Base-by-base conservation (phyloP, 2,113 vertebrate genomes). In the Puntigrus tetrazona region DNA sequence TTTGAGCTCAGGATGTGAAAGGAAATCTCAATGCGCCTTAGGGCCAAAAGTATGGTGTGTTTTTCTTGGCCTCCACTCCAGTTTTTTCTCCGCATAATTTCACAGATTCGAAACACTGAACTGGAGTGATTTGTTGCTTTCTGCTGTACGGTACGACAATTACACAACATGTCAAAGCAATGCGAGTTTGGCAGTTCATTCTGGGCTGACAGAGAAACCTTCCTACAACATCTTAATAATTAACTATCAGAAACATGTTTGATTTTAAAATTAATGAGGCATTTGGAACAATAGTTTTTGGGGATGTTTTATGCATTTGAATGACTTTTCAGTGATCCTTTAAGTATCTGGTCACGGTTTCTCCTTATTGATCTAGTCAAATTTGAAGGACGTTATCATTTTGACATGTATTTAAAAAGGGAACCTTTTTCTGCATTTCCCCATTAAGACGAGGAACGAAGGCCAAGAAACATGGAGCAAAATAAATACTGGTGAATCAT, bases 91-190 rank as follows among this genome's bases (percentile, higher is more conserved):
- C 89, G 59, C 84, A 86, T 87, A 89, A 83, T 82, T 89, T 84
- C 83, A 89, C 89, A 90, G 91, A 91, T 91, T 91, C 87, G 90
- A 94, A 91, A 90, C 88, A 91, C n/a, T 70, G 89, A 89, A 91
- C 70, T 84, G 91, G 81, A 90, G 85, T 87, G 77, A 84, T 88
- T 85, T 88, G 90, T 92, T 91, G 82, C 69, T 91, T 92, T 92
- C 87, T 87, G 87, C 85, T 89, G 61, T 65, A 70, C 65, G 79
- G 80, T 82, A 86, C 83, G 87, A 78, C 72, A 87, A 82, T 91
- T 89, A 90, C 86, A n/a, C 22, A 38, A 29, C 52, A 92, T 92
- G 85, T 92, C 88, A 86, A 90, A 92, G 90, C 83, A 88, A 91
- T 70, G 91, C 92, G 65, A 0, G 5, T 92, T 92, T 92, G 85